Base-by-base conservation (phyloP, 2,888 invertebrate species). In the Epinotia nisella region DNA sequence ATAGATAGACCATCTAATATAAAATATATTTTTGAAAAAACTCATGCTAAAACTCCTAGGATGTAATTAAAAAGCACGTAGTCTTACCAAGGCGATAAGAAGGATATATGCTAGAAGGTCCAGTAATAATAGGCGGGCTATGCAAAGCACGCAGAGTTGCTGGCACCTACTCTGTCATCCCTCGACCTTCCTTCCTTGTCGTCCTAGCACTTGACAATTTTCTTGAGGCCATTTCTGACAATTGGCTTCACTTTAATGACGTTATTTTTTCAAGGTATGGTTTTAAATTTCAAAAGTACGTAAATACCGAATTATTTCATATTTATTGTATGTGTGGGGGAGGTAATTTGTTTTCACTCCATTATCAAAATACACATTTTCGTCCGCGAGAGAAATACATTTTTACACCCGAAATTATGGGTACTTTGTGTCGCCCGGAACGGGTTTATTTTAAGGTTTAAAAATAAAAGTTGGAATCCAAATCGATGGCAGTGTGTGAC, bases 401-500 rank as follows among this genome's bases (percentile, higher is more conserved):
- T 71, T 64, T 69, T 49, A 69, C 41, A 69, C 64, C 64, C 64
- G 64, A 73, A 69, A 76, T 71, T 65, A 75, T 75, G 67, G 71
- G 55, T 64, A 45, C 62, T 69, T 71, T 74, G 68, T 75, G 55
- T 75, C 74, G 71, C 74, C 74, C 59, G 15, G 58, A 70, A 77
- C 71, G 71, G 64, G 71, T 62, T 72, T 61, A 67, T 24, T 39
- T 72, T 68, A 76, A 80, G 77, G 71, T 76, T 75, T 77, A 84
- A 84, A 83, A 85, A 82, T 83, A 80, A 84, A 85, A 83, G 76
- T 74, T 78, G 75, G 76, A 78, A 81, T 85, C 87, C 85, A 87
- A 90, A 91, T 87, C 85, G 81, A 80, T 79, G 80, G 85, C 87
- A 80, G 90, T 89, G 91, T 91, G 90, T 91, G 90, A 87, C 83